Base-by-base conservation (phyloP, 64 coral and sea anemone species). In the Porites lutea region DNA sequence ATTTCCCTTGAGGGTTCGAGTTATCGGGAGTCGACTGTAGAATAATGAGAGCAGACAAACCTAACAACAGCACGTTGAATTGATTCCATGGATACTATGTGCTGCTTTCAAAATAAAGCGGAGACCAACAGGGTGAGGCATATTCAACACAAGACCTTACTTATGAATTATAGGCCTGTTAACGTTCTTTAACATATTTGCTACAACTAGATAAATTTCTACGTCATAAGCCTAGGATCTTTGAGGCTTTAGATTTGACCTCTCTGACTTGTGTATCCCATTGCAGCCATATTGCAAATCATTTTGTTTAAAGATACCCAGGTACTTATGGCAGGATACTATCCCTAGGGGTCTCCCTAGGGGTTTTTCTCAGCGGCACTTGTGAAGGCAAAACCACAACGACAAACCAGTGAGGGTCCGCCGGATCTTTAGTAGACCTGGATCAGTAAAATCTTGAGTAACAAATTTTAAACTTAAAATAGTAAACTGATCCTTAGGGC, bases 51-150 rank as follows among this genome's bases (percentile, higher is more conserved):
- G 64, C 68, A 72, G 67, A 88, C 68, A 54, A 21, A 77, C 14
- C 51, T 57, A 37, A n/a, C 46, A 51, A 63, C 50, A 59, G 66
- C 45, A 58, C 77, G 75, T 71, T 90, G 59, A 78, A 59, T 62
- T 76, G 88, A 50, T 48, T 81, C 65, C 15, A 81, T 81, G 22
- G 72, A 78, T 75, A 69, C 16, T 48, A 79, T 90, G 75, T 52
- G 88, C 77, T 90, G 74, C 77, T 80, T 81, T 62, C 27, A 37
- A 37, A 37, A 37, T 90, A 52, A 57, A 82, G 13, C 22, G 13
- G 51, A 81, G 51, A 8, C 51, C 79, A 92, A 72, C 10, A 52
- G 22, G 16, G 44, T 75, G 46, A 50, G 8, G 73, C 4, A 16
- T 75, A 50, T 75, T 50, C 45, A 45, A 75, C 73, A 75, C 73